Evolutionary conservation across 2,888 invertebrate genomes (phyloP).

Genomic region (Limnephilus auricula): DNA sequence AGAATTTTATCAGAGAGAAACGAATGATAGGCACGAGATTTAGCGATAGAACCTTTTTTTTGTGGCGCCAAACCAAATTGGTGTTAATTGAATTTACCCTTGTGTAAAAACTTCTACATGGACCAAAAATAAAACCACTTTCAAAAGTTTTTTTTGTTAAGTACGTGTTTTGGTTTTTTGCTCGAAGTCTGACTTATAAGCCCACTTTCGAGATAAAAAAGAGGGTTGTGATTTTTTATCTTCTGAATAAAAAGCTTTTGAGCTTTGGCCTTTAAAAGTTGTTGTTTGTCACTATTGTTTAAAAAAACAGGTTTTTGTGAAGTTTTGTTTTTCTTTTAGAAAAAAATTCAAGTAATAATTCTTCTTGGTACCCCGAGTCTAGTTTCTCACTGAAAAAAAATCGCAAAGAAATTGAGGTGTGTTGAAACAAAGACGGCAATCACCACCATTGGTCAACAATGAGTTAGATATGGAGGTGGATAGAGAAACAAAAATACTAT

Average conservation of each 20-base stretch:
- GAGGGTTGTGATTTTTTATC: neutral
- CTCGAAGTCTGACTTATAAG: neutral
- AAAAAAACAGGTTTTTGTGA: too few species aligned
- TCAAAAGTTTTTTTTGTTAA: neutral
- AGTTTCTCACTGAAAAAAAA: neutral
- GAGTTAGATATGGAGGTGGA: too few species aligned
- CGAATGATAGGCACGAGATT: neutral
- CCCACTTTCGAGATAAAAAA: neutral
- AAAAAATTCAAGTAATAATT: too few species aligned
- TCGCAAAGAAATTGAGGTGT: too few species aligned
- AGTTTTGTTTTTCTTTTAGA: too few species aligned
- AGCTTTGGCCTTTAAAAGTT: neutral
- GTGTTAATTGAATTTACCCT: constrained; percentile 21
- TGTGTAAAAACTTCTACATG: neutral
- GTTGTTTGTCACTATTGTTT: neutral
- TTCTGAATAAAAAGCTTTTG: neutral
- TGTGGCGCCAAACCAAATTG: constrained; percentile 9
- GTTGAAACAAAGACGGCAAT: too few species aligned
- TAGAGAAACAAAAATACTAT: too few species aligned
- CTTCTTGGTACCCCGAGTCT: neutral
- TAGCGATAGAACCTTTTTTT: neutral
- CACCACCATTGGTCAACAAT: too few species aligned
- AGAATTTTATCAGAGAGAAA: neutral
- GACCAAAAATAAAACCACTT: neutral
- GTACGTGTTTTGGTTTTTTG: constrained; percentile 27